These are phyloP conservation scores for Micronycteris hirsuta DNA, from an alignment of 2,113 vertebrate species.

Conservation along the genomic window DNA sequence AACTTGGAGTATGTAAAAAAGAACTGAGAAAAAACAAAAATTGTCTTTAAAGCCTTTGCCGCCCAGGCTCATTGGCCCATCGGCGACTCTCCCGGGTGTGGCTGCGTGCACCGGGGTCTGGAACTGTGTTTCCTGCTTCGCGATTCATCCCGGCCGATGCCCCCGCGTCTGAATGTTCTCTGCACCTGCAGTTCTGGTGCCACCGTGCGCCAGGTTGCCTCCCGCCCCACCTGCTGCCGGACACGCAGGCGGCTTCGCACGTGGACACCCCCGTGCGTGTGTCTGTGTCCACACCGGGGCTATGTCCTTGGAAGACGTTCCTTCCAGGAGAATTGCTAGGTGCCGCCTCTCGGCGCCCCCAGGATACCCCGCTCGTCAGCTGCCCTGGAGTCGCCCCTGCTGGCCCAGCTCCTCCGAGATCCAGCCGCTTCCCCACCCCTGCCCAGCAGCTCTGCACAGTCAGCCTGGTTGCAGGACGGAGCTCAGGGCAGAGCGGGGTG, in stretches of 20 bases:
- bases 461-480: background rate
- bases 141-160: background rate
- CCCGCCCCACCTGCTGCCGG: background rate
- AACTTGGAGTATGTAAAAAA: background rate
- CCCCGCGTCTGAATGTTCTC: background rate
- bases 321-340: background rate
- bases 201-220: background rate
- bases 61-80: background rate
- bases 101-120: background rate
- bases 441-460: accelerated
- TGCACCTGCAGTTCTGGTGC: background rate
- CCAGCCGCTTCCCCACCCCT: background rate
- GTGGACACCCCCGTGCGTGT: background rate
- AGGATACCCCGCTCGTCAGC: background rate
- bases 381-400: background rate
- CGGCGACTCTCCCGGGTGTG: background rate
- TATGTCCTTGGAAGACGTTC: background rate
- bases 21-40: background rate
- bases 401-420: background rate
- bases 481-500: background rate
- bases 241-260: background rate
- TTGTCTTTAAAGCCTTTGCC: background rate
- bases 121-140: background rate
- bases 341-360: background rate
- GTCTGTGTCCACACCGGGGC: background rate